phyloP scores from a whole-genome alignment of 2,797 vertebrate genomes.

The Toxotes lorentzi region DNA sequence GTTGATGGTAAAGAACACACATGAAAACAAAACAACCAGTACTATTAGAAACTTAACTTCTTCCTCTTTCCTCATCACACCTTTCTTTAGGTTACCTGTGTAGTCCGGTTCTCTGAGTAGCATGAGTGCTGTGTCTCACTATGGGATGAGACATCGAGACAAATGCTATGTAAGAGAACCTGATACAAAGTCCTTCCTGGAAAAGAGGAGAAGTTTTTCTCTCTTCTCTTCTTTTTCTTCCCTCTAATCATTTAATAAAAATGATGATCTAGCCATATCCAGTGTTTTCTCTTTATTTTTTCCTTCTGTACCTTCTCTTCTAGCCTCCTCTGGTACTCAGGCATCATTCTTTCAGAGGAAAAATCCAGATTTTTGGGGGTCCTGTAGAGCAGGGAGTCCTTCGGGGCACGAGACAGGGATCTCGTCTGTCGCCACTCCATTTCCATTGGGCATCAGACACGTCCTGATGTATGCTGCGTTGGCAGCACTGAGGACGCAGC shows the following conservation, averaged over 20 bases:
- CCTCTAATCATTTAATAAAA: background rate
- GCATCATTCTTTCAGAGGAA: slow-evolving; percentile 70
- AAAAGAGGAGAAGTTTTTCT: background rate
- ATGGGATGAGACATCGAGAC: background rate
- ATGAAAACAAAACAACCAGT: background rate
- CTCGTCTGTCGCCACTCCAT: slow-evolving; percentile 16
- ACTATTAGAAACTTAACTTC: background rate
- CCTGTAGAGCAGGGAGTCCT: slow-evolving; percentile 61
- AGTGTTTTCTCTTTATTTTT: background rate
- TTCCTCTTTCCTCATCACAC: background rate
- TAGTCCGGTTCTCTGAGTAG: slow-evolving; percentile 5
- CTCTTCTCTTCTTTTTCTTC: background rate
- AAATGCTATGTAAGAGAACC: slow-evolving; percentile 15
- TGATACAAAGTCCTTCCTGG: slow-evolving; percentile 2
- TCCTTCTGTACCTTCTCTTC: slow-evolving; percentile 25
- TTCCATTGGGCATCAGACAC: slow-evolving; percentile 71
- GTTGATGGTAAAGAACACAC: background rate
- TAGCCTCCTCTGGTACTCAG: background rate
- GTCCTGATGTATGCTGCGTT: slow-evolving; percentile 71
- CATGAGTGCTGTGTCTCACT: background rate
- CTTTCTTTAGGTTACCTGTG: background rate
- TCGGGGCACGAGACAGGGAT: slow-evolving; percentile 53
- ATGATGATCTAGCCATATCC: background rate
- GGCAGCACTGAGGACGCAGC: slow-evolving; percentile 61
- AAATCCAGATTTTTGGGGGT: slow-evolving; percentile 76